phyloP scores from a whole-genome alignment of 2,797 vertebrate genomes.

The Tenualosa ilisha region DNA sequence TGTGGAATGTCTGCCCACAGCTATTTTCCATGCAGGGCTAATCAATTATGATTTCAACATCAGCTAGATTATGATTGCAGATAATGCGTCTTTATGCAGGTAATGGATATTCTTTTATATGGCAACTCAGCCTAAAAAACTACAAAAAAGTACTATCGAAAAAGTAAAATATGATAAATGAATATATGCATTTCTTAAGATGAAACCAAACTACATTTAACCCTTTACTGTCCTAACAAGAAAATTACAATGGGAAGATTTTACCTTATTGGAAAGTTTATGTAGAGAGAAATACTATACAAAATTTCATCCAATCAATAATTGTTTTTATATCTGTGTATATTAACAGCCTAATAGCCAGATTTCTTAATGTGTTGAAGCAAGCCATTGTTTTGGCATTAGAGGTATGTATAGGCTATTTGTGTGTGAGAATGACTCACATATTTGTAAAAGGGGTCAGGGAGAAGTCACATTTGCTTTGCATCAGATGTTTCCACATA shows the following conservation, averaged over 20 bases:
- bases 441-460: background rate
- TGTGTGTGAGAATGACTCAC: constrained; percentile 17
- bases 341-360: background rate
- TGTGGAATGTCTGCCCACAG: background rate
- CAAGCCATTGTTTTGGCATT: constrained; percentile 7
- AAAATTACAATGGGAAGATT: background rate
- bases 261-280: too few species aligned
- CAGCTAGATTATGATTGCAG: background rate
- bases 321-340: background rate
- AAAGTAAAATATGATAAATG: too few species aligned
- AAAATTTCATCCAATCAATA: background rate
- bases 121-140: too few species aligned
- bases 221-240: background rate
- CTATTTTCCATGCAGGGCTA: background rate
- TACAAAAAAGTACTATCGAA: too few species aligned
- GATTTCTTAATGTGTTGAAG: background rate
- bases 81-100: too few species aligned
- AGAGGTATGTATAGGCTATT: background rate
- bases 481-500: constrained; percentile 23
- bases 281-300: too few species aligned
- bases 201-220: background rate
- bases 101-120: too few species aligned
- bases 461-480: constrained; percentile 17
- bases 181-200: background rate
- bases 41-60: background rate